These are phyloP conservation scores for Thaumetopoea pityocampa DNA, from an alignment of 1,140 invertebrate species.

Conservation along the genomic window DNA sequence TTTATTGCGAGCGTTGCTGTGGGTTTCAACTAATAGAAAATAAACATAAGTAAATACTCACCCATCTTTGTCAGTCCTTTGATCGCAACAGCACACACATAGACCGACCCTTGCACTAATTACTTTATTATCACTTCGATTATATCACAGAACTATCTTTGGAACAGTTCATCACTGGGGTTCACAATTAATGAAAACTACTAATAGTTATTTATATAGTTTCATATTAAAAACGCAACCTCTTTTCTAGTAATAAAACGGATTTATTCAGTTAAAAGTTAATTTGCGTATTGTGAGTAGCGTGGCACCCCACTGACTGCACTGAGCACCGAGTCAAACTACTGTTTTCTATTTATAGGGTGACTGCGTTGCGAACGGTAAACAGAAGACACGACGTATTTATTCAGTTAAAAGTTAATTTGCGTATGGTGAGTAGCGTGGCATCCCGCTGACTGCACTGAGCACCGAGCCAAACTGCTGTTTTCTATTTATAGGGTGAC, in stretches of 20 bases:
- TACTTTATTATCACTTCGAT: slow-evolving; percentile 14
- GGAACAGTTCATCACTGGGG: slow-evolving; percentile 5
- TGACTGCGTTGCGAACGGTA: slow-evolving; percentile 20
- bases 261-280: slow-evolving; percentile 5
- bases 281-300: slow-evolving; percentile 14
- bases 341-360: slow-evolving; percentile 31
- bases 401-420: slow-evolving; percentile 2
- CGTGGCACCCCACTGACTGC: slow-evolving; percentile 13
- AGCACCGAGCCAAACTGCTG: too few relatives aligned
- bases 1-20: too few relatives aligned
- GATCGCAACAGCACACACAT: neutral
- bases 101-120: neutral
- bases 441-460: too few relatives aligned
- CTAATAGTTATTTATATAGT: too few relatives aligned
- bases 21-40: too few relatives aligned
- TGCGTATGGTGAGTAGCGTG: too few relatives aligned
- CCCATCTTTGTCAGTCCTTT: slow-evolving; percentile 21
- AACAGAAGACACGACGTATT: slow-evolving; percentile 9
- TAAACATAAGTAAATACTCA: slow-evolving; percentile 20
- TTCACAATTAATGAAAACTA: too few relatives aligned
- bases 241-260: too few relatives aligned
- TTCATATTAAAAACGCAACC: too few relatives aligned
- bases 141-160: slow-evolving; percentile 19
- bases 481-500: too few relatives aligned
- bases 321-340: slow-evolving; percentile 21